Percentiles rank a stretch among this genome's conserved stretches.
These are phyloP conservation scores for Herpetotheres cachinnans DNA, from an alignment of 2,113 vertebrate species.

Conservation along the genomic window DNA sequence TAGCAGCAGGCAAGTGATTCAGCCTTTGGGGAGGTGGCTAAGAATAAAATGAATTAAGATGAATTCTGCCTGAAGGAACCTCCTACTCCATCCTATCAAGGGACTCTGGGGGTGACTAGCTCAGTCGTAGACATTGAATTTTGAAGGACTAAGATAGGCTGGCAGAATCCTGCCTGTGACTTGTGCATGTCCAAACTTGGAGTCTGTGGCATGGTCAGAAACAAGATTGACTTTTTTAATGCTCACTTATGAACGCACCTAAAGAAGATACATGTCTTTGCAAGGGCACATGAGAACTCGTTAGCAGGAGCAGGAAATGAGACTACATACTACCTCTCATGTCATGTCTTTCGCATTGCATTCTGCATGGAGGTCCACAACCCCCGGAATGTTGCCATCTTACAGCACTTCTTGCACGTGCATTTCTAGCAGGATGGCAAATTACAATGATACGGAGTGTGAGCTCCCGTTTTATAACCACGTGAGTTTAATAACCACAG, in stretches of 20 bases:
- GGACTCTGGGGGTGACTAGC: not conserved
- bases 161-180: not conserved
- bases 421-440: not conserved
- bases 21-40: not conserved
- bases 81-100: not conserved
- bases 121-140: not conserved
- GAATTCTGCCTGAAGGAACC: not conserved
- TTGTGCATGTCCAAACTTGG: not conserved
- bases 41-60: not conserved
- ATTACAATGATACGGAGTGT: not conserved
- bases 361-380: not conserved
- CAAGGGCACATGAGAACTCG: not conserved
- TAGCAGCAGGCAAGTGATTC: not conserved
- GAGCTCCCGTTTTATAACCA: not conserved
- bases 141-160: not conserved
- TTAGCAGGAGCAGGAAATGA: not conserved
- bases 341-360: not conserved
- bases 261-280: not conserved
- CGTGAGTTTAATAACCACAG: fast-evolving
- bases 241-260: not conserved
- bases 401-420: not conserved
- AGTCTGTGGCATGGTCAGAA: not conserved
- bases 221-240: not conserved
- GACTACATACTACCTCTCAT: not conserved
- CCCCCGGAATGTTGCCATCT: fast-evolving